Evolutionary conservation across 1,140 invertebrate genomes (phyloP).

Genomic region (Paraescarpia echinospica): DNA sequence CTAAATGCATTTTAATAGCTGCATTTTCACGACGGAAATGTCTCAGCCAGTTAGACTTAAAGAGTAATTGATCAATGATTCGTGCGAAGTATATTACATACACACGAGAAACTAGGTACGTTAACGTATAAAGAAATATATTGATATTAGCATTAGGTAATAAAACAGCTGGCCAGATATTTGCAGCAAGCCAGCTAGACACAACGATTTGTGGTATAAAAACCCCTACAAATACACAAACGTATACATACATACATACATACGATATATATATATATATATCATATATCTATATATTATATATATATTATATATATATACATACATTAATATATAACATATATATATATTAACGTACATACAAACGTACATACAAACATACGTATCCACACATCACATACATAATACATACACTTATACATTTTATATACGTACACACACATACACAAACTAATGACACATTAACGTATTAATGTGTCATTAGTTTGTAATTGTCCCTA

Average conservation of each 20-base stretch:
- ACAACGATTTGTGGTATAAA: too few species aligned
- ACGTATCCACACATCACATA: neutral
- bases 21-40: neutral
- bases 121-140: too few species aligned
- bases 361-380: neutral
- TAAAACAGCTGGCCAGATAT: too few species aligned
- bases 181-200: too few species aligned
- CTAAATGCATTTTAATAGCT: neutral
- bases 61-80: neutral
- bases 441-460: neutral
- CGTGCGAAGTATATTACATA: neutral
- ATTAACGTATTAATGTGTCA: neutral
- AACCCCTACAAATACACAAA: too few species aligned
- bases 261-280: too few species aligned
- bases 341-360: too few species aligned
- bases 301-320: too few species aligned
- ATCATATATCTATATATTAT: too few species aligned
- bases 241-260: too few species aligned
- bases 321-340: too few species aligned
- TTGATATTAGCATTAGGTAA: too few species aligned
- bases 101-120: neutral
- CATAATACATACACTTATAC: neutral
- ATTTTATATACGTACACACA: neutral
- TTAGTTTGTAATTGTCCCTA: neutral
- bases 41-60: neutral